Conservation (phyloP, 2,888 invertebrate species). For the Mallateleia sp. region DNA sequence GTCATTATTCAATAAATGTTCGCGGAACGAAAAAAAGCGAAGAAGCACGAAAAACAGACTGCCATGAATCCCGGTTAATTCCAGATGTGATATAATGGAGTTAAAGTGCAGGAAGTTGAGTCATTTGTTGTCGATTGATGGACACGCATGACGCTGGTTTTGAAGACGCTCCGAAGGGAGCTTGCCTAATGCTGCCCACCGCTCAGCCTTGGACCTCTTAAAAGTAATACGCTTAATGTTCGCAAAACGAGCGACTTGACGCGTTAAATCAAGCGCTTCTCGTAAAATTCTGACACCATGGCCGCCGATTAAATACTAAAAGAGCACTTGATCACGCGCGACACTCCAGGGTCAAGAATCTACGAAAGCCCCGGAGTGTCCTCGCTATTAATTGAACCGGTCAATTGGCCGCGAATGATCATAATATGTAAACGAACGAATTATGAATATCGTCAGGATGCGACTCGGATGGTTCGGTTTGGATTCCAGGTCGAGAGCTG, state of each 20-base stretch:
- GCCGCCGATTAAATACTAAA: conserved; percentile 73
- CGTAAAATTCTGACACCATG: conserved; percentile 78
- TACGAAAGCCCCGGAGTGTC: conserved; percentile 64
- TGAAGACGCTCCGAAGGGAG: conserved; percentile 34
- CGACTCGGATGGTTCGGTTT: conserved; percentile 11
- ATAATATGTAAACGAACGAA: conserved; percentile 60
- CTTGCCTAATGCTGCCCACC: conserved; percentile 43
- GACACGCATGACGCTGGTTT: neutral
- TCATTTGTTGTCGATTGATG: conserved; percentile 21
- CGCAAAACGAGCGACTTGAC: conserved; percentile 58
- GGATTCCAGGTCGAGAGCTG: too few species aligned
- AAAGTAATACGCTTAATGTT: conserved; percentile 56
- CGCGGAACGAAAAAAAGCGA: neutral
- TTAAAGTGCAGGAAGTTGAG: conserved; percentile 30
- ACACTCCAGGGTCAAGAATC: conserved; percentile 76
- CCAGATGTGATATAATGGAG: conserved; percentile 25
- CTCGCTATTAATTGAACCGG: conserved; percentile 71
- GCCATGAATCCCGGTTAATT: conserved; percentile 1
- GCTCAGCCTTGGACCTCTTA: conserved; percentile 30
- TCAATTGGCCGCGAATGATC: conserved; percentile 63
- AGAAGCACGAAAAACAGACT: neutral
- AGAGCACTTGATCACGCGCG: conserved; percentile 75
- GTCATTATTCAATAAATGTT: conserved; percentile 24
- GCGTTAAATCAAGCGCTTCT: conserved; percentile 74
- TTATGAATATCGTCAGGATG: conserved; percentile 41